A percentile compares a stretch with the other conserved stretches of the same genome.
Evolutionary conservation across 1,140 invertebrate genomes (phyloP).

Genomic region (Lasioglossum albipes): DNA sequence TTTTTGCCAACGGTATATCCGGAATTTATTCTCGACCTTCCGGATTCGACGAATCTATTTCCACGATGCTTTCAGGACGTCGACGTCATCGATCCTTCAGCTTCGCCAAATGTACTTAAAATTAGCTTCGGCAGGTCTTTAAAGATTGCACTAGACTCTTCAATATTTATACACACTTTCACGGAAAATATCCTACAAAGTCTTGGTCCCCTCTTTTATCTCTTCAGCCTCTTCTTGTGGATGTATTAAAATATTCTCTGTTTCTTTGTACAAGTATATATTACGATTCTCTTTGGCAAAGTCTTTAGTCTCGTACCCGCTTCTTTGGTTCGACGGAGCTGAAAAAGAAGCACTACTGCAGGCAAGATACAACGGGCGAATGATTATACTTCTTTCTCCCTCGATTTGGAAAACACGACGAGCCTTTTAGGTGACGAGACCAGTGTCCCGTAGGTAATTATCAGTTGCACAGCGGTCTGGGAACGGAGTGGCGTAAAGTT

Average conservation of each 20-base stretch:
- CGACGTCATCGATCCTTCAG: no score
- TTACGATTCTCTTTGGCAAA: slow-evolving; percentile 46
- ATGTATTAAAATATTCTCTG: background rate
- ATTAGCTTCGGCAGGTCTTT: no score
- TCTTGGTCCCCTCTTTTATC: background rate
- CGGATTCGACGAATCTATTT: no score
- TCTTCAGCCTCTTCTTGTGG: background rate
- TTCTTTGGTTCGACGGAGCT: slow-evolving; percentile 64
- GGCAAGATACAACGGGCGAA: background rate
- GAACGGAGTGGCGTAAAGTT: background rate
- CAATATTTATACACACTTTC: no score
- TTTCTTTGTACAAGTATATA: background rate
- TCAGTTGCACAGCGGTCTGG: background rate
- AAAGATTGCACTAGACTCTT: no score
- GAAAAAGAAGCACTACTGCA: slow-evolving; percentile 38
- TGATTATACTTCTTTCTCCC: background rate
- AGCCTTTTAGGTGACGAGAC: background rate
- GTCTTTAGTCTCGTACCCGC: slow-evolving; percentile 7
- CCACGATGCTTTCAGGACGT: no score
- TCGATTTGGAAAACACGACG: slow-evolving; percentile 24
- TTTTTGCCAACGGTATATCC: no score
- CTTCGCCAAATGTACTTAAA: no score
- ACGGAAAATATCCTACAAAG: no score
- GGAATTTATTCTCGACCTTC: no score
- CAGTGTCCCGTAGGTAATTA: no score